A percentile compares a stretch with the other conserved stretches of the same genome.
Evolutionary conservation across 2,888 invertebrate species (phyloP).

Genomic region (Cybosia mesomella): DNA sequence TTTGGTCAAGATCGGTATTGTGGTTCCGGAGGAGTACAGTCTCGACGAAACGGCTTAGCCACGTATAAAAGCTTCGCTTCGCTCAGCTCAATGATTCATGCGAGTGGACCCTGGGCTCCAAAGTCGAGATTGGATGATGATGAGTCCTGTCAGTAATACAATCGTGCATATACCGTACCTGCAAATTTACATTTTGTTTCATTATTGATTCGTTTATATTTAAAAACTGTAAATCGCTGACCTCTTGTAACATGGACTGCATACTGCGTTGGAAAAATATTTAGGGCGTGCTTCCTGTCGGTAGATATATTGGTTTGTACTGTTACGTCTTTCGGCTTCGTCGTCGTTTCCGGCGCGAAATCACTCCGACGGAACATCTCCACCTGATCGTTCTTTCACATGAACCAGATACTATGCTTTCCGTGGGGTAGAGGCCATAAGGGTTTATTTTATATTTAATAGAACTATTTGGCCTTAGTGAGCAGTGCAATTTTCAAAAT

Average conservation of each 20-base stretch:
- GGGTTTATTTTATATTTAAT: not conserved
- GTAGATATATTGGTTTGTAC: constrained; percentile 54
- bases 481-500: no score
- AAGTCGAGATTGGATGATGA: no score
- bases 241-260: constrained; percentile 28
- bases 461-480: no score
- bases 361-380: constrained; percentile 1
- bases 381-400: constrained; percentile 4
- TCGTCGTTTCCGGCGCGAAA: constrained; percentile 29
- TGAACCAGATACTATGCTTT: not conserved
- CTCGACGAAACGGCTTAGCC: no score
- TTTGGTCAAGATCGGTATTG: no score
- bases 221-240: not conserved
- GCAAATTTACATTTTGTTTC: no score
- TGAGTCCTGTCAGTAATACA: no score
- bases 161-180: no score
- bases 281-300: constrained; percentile 55
- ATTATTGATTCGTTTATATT: not conserved
- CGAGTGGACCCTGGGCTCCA: no score
- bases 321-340: constrained; percentile 49
- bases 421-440: not conserved
- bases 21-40: no score
- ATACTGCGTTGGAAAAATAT: constrained; percentile 48
- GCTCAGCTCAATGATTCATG: no score
- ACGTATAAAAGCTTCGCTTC: no score